phyloP scores from a whole-genome alignment of 2,888 invertebrate genomes.

The Onchidella celtica region DNA sequence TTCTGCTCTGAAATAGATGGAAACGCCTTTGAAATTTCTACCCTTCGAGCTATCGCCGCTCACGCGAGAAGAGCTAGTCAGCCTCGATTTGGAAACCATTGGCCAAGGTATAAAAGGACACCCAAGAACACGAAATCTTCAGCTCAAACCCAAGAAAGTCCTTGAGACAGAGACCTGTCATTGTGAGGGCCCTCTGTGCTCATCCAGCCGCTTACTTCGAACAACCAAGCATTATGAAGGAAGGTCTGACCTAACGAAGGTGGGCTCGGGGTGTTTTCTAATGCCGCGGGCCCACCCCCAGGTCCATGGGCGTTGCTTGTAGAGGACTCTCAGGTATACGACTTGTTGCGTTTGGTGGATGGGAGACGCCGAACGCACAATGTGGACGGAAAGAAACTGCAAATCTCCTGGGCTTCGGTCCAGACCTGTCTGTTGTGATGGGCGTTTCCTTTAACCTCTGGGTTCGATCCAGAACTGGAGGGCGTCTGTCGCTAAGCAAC shows the following conservation, averaged over 20 bases:
- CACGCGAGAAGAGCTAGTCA: too few species aligned
- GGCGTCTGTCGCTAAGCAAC: neutral
- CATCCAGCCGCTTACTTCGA: constrained; percentile 41
- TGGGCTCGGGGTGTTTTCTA: constrained; percentile 34
- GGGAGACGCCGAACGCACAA: neutral
- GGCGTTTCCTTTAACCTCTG: neutral
- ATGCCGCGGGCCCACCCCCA: constrained; percentile 21
- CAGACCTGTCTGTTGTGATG: constrained; percentile 9
- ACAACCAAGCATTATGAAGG: neutral
- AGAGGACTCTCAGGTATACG: neutral
- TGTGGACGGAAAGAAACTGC: neutral
- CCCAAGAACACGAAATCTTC: too few species aligned
- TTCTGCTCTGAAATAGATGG: too few species aligned
- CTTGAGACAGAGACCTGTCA: too few species aligned
- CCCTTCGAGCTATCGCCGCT: too few species aligned
- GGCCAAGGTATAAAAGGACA: too few species aligned
- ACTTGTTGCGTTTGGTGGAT: neutral
- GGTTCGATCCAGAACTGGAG: neutral
- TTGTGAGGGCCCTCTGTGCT: neutral
- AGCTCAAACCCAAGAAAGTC: too few species aligned
- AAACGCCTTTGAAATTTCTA: too few species aligned
- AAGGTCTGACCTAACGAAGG: constrained; percentile 24
- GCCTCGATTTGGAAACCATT: too few species aligned
- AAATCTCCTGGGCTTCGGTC: constrained; percentile 5
- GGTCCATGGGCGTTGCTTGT: constrained; percentile 24